Base-by-base conservation (phyloP, 2,797 vertebrate species). In the Eutrigla gurnardus region DNA sequence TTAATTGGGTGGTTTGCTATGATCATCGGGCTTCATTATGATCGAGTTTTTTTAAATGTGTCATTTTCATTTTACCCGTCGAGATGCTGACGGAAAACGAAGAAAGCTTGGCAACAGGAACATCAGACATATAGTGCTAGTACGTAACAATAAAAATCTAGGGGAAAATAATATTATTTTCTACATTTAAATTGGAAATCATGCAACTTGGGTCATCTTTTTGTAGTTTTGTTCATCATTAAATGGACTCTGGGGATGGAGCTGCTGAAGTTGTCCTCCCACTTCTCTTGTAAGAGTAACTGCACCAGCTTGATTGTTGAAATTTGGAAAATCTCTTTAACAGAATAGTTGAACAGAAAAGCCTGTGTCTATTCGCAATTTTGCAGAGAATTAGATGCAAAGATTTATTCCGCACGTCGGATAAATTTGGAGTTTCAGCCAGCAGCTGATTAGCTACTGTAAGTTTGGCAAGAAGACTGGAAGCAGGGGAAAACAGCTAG, bases 1-100 rank as follows among this genome's bases (percentile, higher is more conserved):
- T 35, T 64, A 64, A 71, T 39, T 79, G 43, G 6, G 61, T 59
- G 10, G 35, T 70, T 47, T 55, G 6, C 54, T 37, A 7, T 53
- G 35, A 73, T 64, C 17, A 33, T 6, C 45, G 15, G 54, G 52
- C 59, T 58, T 36, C 4, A 54, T 46, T 55, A 49, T 13, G 9
- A 49, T 25, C 2, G 7, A 55, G 45, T 4, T 47, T 25, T 55
- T 55, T 32, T 33, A 14, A 58, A 43, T 18, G 37, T 63, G 0
- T 69, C 25, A 46, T 12, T 17, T 7, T 52, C 6, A 54, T 49
- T 47, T 55, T 40, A 47, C 3, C 63, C 17, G n/a, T 14, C 25
- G 25, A 25, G 32, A 53, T 61, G 25, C 46, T 46, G 17, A 46
- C 11, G 36, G 45, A 3, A 4, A 6, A 67, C 5, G 66, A 50